These are phyloP conservation scores for Microctenopoma stevenorrisi DNA, from an alignment of 2,797 vertebrate genomes.

Conservation along the genomic window DNA sequence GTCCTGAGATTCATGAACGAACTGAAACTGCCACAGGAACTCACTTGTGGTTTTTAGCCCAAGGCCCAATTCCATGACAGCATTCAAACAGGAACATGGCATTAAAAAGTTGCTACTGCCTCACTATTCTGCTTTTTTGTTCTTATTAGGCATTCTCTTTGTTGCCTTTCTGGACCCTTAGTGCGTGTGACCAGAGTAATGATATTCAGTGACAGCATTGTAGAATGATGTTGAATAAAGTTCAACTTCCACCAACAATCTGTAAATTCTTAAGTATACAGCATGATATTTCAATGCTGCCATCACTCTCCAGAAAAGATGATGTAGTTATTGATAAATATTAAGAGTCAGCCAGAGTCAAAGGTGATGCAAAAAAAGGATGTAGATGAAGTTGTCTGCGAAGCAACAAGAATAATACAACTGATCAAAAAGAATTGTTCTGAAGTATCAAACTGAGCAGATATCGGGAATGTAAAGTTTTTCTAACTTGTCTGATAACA, in stretches of 20 bases:
- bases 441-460: not conserved
- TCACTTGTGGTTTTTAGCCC: not conserved
- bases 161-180: not conserved
- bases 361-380: too few relatives aligned
- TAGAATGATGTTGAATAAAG: too few relatives aligned
- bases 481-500: conserved; percentile 30
- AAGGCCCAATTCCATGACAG: conserved; percentile 11
- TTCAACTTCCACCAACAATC: too few relatives aligned
- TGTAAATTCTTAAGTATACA: too few relatives aligned
- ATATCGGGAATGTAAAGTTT: conserved; percentile 22
- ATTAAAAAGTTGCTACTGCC: not conserved
- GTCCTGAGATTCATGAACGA: not conserved
- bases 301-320: too few relatives aligned
- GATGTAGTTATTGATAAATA: too few relatives aligned
- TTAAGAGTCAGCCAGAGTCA: too few relatives aligned
- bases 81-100: conserved; percentile 7
- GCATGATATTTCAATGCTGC: too few relatives aligned
- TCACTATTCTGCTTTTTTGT: not conserved
- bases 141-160: not conserved
- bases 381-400: too few relatives aligned
- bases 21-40: not conserved
- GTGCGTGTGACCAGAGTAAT: not conserved
- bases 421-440: conserved; percentile 17
- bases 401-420: conserved; percentile 9
- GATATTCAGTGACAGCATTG: too few relatives aligned